Base-by-base conservation (phyloP, 2,888 invertebrate genomes). In the Azorinus chamasolen region DNA sequence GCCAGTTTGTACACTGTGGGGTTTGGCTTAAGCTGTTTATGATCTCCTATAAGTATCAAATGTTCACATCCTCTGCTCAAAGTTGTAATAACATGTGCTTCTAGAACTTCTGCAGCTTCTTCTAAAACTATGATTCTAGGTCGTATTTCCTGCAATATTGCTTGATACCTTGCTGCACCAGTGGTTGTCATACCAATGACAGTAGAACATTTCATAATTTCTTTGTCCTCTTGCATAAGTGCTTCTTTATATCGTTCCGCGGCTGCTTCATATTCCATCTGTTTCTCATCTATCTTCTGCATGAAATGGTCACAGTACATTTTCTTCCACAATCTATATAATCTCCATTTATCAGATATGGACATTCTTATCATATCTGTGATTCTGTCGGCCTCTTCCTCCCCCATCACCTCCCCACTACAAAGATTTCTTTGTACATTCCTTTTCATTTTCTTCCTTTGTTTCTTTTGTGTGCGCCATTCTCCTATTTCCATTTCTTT, bases 21-120 rank as follows among this genome's bases (percentile, higher is more conserved):
- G 22, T 94, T 95, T 0, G 97, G 97, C 39, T 95, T 94, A 0
- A 97, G 94, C 89, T 97, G 97, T 90, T 96, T 95, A 91, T 97
- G 97, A 92, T 97, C 97, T 53, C 92, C 97, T 78, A 97, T 96
- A 14, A 97, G 94, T 87, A 98, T 96, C 0, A 97, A 94, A 91
- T 98, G 97, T 90, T 97, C 94, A 78, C 96, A 96, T 53, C 95
- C 93, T 24, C 94, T 92, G 0, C 96, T 96, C 20, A 97, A 93
- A 0, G 96, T 95, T 0, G 96, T 95, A 0, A 97, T 93, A 14
- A 97, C 95, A 89, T 97, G 97, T 0, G 96, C 95, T 91, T 98
- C 98, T 39, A 97, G 92, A 0, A 97, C 96, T 93, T 97, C 97
- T 0, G 97, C 97, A 0, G 97, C 97, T 93, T 98, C 98, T 92